Evolutionary conservation across 2,888 invertebrate species (phyloP), one percentile per base, ranked within the genome.

Genomic region (Tinea trinotella): DNA sequence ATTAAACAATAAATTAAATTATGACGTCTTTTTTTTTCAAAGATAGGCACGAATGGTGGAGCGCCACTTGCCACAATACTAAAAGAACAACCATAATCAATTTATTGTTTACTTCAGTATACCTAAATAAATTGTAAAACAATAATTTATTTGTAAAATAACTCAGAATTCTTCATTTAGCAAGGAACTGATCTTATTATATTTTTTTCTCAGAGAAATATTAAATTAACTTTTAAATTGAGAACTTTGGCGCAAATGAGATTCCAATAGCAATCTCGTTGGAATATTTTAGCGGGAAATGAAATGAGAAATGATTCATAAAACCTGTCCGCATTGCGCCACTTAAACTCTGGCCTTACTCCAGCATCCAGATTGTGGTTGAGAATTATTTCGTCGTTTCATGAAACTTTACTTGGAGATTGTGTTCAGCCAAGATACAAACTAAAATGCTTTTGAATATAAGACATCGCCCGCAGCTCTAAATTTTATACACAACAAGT

Each of bases 351-450:
- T 82, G 82, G 83, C 81, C 68, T 56, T 57, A 60, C 65, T 84
- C 83, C 83, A 83, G 76, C 64, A 74, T 66, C 64, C 59, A 76
- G 71, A 81, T 80, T 78, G 76, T 75, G 70, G 71, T 18, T 1
- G 24, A 15, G 50, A 50, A 76, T 78, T 76, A 72, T 72, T 66
- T 64, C 63, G 63, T 63, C 70, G 67, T 76, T 64, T 67, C 67
- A 65, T 66, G 67, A 71, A 70, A 70, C 64, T 65, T 66, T 62
- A 58, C 50, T 50, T 50, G 1, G 46, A 46, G 46, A 46, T 46
- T 46, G 46, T 46, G 46, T 10, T 19, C n/a, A 46, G 46, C 46
- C 46, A 46, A 19, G 19, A 46, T 46, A 40, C 40, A 40, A 40
- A 40, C 40, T 40, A 40, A 40, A 40, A n/a, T 15, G 12, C 40